A percentile compares a stretch with the other conserved stretches of the same genome.
Conservation (phyloP, 1,140 invertebrate species). For the Mya arenaria region DNA sequence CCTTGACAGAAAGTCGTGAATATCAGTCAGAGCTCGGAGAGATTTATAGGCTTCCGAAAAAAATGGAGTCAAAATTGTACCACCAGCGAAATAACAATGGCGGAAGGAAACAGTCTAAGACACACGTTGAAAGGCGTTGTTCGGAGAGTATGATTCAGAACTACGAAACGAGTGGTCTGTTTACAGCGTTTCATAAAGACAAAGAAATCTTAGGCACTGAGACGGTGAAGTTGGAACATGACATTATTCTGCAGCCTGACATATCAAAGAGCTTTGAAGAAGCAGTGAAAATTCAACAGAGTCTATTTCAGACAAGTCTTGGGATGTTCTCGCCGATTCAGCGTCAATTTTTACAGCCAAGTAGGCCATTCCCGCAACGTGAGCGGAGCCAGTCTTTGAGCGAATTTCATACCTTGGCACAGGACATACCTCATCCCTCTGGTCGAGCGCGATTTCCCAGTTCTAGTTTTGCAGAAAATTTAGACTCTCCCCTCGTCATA, state of each 20-base stretch:
- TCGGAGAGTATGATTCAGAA: slow-evolving; percentile 18
- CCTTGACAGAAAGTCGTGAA: slow-evolving; percentile 16
- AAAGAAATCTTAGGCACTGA: slow-evolving; percentile 2
- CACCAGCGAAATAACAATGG: slow-evolving; percentile 1
- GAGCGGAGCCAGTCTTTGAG: slow-evolving; percentile 53
- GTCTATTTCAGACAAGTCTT: slow-evolving; percentile 47
- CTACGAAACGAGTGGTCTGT: not conserved
- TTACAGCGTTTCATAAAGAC: too few species aligned
- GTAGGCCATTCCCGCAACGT: slow-evolving; percentile 24
- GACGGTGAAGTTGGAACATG: not conserved
- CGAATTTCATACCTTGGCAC: slow-evolving; percentile 43
- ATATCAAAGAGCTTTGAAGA: slow-evolving; percentile 47
- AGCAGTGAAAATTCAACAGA: slow-evolving; percentile 51
- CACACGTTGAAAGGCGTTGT: slow-evolving; percentile 1
- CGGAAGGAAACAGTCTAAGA: slow-evolving; percentile 23
- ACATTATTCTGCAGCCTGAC: slow-evolving; percentile 28
- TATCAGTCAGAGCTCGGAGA: slow-evolving; percentile 42
- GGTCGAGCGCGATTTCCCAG: slow-evolving; percentile 42
- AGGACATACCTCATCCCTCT: not conserved
- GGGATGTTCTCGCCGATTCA: slow-evolving; percentile 42
- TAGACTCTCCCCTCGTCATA: slow-evolving; percentile 38
- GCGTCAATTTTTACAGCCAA: slow-evolving; percentile 38
- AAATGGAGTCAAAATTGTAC: slow-evolving; percentile 52
- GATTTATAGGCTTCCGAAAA: slow-evolving; percentile 46
- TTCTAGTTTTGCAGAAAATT: slow-evolving; percentile 47